Evolutionary conservation across 2,113 vertebrate genomes (phyloP), one percentile per base, ranked within the genome.

Genomic region (Paedocypris sp.): DNA sequence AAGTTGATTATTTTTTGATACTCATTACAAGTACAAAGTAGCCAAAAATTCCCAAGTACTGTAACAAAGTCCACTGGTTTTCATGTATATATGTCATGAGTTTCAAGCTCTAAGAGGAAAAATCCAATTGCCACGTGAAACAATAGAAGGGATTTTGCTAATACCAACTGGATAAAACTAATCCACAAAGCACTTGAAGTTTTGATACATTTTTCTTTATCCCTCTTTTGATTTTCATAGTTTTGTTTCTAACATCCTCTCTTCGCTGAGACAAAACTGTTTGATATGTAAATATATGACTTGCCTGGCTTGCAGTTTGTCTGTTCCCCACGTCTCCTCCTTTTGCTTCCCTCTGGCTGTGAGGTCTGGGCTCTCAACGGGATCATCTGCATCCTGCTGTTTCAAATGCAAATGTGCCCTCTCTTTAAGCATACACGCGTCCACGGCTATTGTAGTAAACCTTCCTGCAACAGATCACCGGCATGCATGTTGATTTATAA

Each of bases 341-440:
- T 35, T 35, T 22, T 19, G 31, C 42, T 49, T 46, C 31, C 60
- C 60, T 49, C 50, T n/a, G 46, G 67, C 66, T 56, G 46, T 6
- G 26, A 48, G 28, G 60, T 53, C 66, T 62, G 38, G 54, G 53
- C 61, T 62, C 52, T 62, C 49, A 47, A 32, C 57, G 68, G 60
- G 56, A 38, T 65, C 69, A 66, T 73, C 71, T 64, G 52, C 49
- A 42, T 71, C 61, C 73, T 56, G 33, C 50, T 20, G 29, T 82
- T 80, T 80, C 71, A 76, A 73, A 80, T 81, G 77, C 70, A 80
- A 79, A 84, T 82, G 25, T 60, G 42, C 53, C 32, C 66, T 31
- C 36, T 68, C 62, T n/a, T n/a, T 35, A 29, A 66, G 70, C 56
- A 63, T 52, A 23, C 10, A 28, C n/a, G 25, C 62, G 35, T 25